Percentiles rank a stretch among this genome's conserved stretches.
These are phyloP conservation scores for Acronicta psi DNA, from an alignment of 2,888 invertebrate genomes.

Conservation along the genomic window DNA sequence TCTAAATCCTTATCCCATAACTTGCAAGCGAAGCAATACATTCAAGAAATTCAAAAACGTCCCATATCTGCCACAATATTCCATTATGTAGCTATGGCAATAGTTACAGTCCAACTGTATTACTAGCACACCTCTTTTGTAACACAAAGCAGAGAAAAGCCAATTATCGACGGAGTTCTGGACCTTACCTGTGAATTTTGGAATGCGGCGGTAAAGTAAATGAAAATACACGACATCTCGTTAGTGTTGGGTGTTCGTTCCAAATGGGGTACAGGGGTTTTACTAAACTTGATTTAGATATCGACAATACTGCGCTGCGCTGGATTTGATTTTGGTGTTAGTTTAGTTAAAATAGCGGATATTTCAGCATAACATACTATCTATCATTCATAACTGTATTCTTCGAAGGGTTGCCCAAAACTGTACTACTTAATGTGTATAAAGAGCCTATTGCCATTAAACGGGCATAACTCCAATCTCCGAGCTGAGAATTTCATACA, in stretches of 20 bases:
- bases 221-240: conserved; percentile 55
- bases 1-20: too few species aligned
- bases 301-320: conserved; percentile 15
- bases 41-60: too few species aligned
- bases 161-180: conserved; percentile 50
- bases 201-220: conserved; percentile 40
- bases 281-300: conserved; percentile 33
- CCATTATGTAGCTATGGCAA: conserved; percentile 3
- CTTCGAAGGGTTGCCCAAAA: too few species aligned
- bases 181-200: conserved; percentile 46
- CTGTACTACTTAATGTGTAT: too few species aligned
- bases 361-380: too few species aligned
- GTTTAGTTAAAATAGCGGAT: background rate
- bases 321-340: background rate
- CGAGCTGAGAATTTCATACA: too few species aligned
- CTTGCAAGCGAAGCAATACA: too few species aligned
- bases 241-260: conserved; percentile 43
- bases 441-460: too few species aligned
- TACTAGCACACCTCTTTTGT: conserved; percentile 1
- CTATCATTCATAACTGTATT: too few species aligned
- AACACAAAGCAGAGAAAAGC: conserved; percentile 50
- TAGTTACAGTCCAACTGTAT: conserved; percentile 3
- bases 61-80: background rate
- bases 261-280: conserved; percentile 34
- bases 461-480: too few species aligned